Base-by-base conservation (phyloP, 2,113 vertebrate species). In the Antigone vipio region DNA sequence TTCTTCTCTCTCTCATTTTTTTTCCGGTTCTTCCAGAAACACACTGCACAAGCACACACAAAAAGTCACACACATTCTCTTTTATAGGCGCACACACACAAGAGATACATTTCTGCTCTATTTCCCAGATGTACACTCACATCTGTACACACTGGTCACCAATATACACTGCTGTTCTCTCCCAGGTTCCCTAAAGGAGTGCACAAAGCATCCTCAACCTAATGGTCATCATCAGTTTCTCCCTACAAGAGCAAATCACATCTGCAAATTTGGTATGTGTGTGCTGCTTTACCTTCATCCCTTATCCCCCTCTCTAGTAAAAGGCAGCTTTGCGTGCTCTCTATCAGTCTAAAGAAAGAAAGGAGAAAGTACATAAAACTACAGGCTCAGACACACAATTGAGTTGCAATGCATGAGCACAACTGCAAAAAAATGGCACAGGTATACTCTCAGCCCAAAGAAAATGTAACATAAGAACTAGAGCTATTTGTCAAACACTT, bases 401-500 rank as follows among this genome's bases (percentile, higher is more conserved):
- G 60, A 87, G 73, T 14, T 44, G 35, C 34, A 87, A 20, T 23
- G 47, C 49, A 55, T 1, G 60, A 86, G 52, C 56, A 49, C 34
- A 78, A 49, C 34, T 3, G 23, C 34, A 91, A 84, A 78, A 92
- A 92, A 78, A 67, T 5, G 22, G 71, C 77, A 56, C 40, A 82
- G 58, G 34, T 26, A 0, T 21, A 20, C 24, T 49, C 83, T 60
- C 87, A 64, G 62, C 53, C 56, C 81, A 82, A 80, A 95, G 93
- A 88, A 98, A 98, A 98, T 16, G 60, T 10, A 97, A 93, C 32
- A 38, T 55, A 93, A 95, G 95, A 96, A 92, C 88, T 79, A 92
- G 76, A 96, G 93, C 83, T 97, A 96, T 98, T 97, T 97, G 92
- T 96, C 97, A 97, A 97, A 92, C 88, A 91, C 95, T 96, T 96